Percentiles rank a stretch among this genome's conserved stretches.
Evolutionary conservation across 2,888 invertebrate genomes (phyloP).

Genomic region (Eupeodes luniger): DNA sequence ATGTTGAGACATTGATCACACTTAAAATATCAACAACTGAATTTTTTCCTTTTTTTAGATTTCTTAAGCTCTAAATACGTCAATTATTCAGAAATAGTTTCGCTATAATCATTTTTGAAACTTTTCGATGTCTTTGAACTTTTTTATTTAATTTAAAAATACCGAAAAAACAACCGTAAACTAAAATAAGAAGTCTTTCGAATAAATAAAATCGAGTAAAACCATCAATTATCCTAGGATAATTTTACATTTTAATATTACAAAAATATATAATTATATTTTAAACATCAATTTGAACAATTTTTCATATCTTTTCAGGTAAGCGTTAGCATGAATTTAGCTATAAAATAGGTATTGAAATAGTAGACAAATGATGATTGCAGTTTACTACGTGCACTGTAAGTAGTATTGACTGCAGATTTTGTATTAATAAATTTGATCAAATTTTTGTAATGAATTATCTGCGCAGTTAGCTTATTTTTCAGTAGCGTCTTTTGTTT

Average conservation of each 20-base stretch:
- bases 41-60: too few species aligned
- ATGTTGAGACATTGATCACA: too few species aligned
- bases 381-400: slow-evolving; percentile 35
- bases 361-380: slow-evolving; percentile 5
- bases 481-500: slow-evolving; percentile 14
- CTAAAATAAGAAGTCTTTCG: slow-evolving; percentile 6
- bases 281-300: slow-evolving; percentile 42
- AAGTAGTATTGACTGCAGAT: slow-evolving; percentile 35
- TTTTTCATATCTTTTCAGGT: slow-evolving; percentile 33
- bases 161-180: not conserved
- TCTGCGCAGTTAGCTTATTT: slow-evolving; percentile 26
- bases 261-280: not conserved
- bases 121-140: too few species aligned
- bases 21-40: too few species aligned
- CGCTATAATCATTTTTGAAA: too few species aligned
- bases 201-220: slow-evolving; percentile 35
- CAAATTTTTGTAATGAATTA: slow-evolving; percentile 4
- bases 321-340: slow-evolving; percentile 41
- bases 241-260: not conserved
- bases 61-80: too few species aligned
- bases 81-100: too few species aligned
- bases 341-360: slow-evolving; percentile 3
- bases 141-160: not conserved
- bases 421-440: not conserved
- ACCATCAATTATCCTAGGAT: slow-evolving; percentile 11